Evolutionary conservation across 2,113 vertebrate species (phyloP).

Genomic region (Pituophis catenifer): DNA sequence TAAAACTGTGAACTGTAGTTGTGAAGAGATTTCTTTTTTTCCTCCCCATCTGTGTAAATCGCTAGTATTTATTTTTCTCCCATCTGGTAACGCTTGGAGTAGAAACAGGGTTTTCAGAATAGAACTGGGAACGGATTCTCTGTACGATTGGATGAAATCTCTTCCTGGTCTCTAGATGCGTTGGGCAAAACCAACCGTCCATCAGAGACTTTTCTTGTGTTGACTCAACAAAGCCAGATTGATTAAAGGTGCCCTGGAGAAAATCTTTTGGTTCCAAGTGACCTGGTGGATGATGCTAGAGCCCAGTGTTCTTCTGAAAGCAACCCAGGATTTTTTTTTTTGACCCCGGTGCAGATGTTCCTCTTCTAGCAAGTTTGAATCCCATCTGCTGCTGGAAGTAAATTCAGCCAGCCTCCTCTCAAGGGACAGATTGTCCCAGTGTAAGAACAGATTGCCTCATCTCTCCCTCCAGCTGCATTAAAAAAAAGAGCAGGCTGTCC

Average conservation of each 20-base stretch:
- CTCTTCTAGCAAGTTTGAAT: constrained; percentile 36
- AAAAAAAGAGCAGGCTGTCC: neutral
- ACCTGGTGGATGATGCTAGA: constrained; percentile 2
- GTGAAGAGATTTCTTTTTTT: too few species aligned
- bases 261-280: neutral
- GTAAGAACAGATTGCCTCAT: neutral
- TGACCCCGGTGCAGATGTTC: neutral
- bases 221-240: constrained; percentile 25
- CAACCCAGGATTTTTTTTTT: neutral
- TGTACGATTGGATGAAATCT: neutral
- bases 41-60: neutral
- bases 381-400: constrained; percentile 32
- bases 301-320: neutral
- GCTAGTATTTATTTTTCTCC: neutral
- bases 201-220: neutral
- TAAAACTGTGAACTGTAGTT: neutral
- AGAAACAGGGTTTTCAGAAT: neutral
- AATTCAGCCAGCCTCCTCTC: neutral
- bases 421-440: neutral
- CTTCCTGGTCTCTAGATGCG: neutral
- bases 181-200: neutral
- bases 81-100: neutral
- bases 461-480: neutral
- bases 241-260: neutral
- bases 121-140: neutral